Conservation (phyloP, 2,888 invertebrate genomes). For the Dolichomitus sp. region DNA sequence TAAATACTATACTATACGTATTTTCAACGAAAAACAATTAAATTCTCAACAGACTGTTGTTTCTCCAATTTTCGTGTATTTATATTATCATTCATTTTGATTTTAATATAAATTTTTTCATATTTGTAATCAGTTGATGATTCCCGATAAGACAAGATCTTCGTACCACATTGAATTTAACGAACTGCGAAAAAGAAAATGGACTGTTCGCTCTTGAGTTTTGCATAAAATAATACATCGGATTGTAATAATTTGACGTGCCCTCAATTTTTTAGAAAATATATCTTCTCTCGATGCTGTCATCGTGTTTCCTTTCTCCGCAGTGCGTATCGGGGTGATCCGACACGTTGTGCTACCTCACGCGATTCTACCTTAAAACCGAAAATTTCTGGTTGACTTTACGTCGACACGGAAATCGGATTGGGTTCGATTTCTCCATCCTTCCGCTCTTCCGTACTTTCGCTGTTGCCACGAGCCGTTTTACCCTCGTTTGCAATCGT, state of each 20-base stretch:
- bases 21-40: too few species aligned
- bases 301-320: neutral
- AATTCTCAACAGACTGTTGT: too few species aligned
- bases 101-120: too few species aligned
- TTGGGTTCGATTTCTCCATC: conserved; percentile 71
- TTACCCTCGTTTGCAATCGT: conserved; percentile 8
- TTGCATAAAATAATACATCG: too few species aligned
- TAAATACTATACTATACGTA: too few species aligned
- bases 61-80: too few species aligned
- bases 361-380: conserved; percentile 61
- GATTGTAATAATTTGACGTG: neutral
- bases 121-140: too few species aligned
- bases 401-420: conserved; percentile 74
- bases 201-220: too few species aligned
- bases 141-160: too few species aligned
- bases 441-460: conserved; percentile 11
- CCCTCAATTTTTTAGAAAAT: neutral
- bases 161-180: too few species aligned
- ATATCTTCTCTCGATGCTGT: neutral
- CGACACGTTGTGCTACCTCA: neutral
- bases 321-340: neutral
- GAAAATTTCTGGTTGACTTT: conserved; percentile 71
- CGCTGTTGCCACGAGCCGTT: neutral
- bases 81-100: too few species aligned
- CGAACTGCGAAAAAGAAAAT: too few species aligned